Conservation (phyloP, 2,888 invertebrate species). For the Epinotia demarniana region DNA sequence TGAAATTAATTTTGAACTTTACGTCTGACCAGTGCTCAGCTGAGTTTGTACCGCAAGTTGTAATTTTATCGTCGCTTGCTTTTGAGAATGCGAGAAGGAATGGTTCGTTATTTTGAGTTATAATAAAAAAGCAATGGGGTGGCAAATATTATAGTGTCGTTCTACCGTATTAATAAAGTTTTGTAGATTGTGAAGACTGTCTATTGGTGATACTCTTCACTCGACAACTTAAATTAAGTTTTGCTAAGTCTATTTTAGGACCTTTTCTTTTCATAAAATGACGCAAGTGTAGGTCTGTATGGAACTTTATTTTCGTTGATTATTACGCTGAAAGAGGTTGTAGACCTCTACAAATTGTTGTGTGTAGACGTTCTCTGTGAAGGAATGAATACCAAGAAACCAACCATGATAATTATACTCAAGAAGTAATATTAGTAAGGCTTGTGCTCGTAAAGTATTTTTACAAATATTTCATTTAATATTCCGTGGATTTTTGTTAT, state of each 20-base stretch:
- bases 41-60: conserved; percentile 43
- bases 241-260: neutral
- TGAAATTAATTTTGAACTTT: conserved; percentile 78
- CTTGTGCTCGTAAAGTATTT: too few relatives aligned
- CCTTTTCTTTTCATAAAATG: neutral
- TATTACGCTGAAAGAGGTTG: neutral
- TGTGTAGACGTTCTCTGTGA: neutral
- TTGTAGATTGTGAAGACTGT: too few relatives aligned
- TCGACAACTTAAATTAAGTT: neutral
- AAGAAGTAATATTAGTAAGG: neutral
- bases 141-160: too few relatives aligned
- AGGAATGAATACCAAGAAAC: neutral
- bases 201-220: neutral
- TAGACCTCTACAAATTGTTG: neutral
- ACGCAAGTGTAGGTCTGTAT: neutral
- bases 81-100: conserved; percentile 9
- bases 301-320: neutral
- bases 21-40: conserved; percentile 65
- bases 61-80: conserved; percentile 36
- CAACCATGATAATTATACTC: neutral
- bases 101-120: neutral
- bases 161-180: too few relatives aligned
- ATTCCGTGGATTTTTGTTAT: too few relatives aligned
- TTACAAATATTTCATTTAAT: too few relatives aligned
- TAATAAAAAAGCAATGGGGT: neutral